Base-by-base conservation (phyloP, 2,888 invertebrate genomes). In the Pocota personata region DNA sequence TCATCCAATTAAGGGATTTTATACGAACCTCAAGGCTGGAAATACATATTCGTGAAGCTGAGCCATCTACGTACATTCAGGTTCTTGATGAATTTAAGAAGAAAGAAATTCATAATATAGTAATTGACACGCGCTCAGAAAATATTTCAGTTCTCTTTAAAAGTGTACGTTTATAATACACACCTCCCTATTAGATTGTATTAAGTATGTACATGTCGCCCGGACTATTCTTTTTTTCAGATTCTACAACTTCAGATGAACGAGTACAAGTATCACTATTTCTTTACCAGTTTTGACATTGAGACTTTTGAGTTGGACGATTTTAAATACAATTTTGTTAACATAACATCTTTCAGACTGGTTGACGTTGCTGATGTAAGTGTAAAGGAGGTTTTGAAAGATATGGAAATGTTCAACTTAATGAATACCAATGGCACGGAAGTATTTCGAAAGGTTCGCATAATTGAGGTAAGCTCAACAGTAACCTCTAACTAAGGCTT, bases 281-380 rank as follows among this genome's bases (percentile, higher is more conserved):
- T 97, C 83, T 96, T 97, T 89, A 96, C 96, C 24, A 94, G 96
- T 88, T 93, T 97, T 87, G 95, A 96, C 62, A 95, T 97, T 91
- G 97, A 97, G 90, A 95, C 96, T 12, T 97, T 97, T 89, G 97
- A 97, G 90, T 93, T 97, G 87, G 97, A 97, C 92, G 97, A 97
- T 91, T 98, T 98, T 93, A 97, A 97, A 91, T 97, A 98, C 93
- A 98, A 98, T 91, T 96, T 96, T 71, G 98, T 98, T 43, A 98
- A 98, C 92, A 97, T 98, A 93, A 98, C 98, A 27, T 97, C 98
- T 0, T 98, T 97, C 93, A 94, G 98, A 60, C 93, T 98, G 87
- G 97, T 97, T 3, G 95, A 96, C 90, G 93, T 94, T 21, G 94
- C 94, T 75, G 95, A 96, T 91, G 93, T 95, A 8, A 93, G 93